Evolutionary conservation across 35 echinoderm and acorn worm genomes (phyloP), one percentile per base, ranked within the genome.

Genomic region (Apostichopus californicus): DNA sequence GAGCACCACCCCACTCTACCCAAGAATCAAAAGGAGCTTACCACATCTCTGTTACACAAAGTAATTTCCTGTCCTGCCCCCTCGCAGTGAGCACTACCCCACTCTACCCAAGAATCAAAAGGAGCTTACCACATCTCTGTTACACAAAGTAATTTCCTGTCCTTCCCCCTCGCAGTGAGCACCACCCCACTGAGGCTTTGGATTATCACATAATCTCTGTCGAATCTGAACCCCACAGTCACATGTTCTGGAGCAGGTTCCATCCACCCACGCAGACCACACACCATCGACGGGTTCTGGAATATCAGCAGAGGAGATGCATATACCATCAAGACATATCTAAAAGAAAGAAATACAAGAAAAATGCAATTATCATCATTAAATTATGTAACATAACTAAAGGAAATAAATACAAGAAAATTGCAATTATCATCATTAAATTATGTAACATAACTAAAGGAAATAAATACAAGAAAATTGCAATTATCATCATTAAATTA

Each of bases 141-240:
- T 87, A 65, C 85, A 87, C 9, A 87, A 9, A 28, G 18, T 87
- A 24, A 59, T 61, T 17, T 87, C 85, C 24, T 8, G 6, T 1
- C 85, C 85, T 71, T 87, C 85, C 20, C 85, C 85, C 10, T 87
- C 85, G 52, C 85, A 87, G 85, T 25, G 64, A 5, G 57, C 85
- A 8, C 85, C 85, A 28, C 64, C 85, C 85, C 85, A 87, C 59
- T 87, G 85, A 1, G 85, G 85, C 14, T 3, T 63, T 15, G 85
- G 85, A 20, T 87, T 4, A 13, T 87, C 8, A 34, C 85, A 87
- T 25, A 87, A 26, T 57, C 85, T 87, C 26, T 63, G 57, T 71
- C 85, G 85, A n/a, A 87, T 22, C 57, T 28, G 57, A 46, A 87
- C 85, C 24, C 85, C 85, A 65, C 85, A 87, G 10, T 59, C 85